Conservation (phyloP, 2,797 vertebrate genomes). For the Epinephelus malabaricus region DNA sequence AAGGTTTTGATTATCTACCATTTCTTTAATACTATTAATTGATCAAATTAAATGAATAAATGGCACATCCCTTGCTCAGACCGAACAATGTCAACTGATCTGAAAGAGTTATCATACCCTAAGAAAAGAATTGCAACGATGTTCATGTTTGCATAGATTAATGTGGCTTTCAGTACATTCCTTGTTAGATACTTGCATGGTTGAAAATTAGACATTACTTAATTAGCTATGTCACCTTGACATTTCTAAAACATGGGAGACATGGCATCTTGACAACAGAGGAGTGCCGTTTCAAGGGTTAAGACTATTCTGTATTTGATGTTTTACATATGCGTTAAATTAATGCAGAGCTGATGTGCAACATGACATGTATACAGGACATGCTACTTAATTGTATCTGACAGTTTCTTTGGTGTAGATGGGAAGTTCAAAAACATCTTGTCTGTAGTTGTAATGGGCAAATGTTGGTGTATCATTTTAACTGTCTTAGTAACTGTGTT, state of each 20-base stretch:
- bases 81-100: neutral
- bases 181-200: conserved; percentile 7
- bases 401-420: conserved; percentile 54
- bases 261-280: neutral
- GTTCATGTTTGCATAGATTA: conserved; percentile 67
- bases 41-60: neutral
- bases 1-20: neutral
- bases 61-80: neutral
- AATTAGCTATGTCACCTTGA: neutral
- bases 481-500: neutral
- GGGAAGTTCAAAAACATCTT: conserved; percentile 17
- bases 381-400: conserved; percentile 10
- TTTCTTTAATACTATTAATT: neutral
- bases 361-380: neutral
- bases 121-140: conserved; percentile 9
- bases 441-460: neutral
- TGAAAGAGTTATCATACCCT: neutral
- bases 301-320: conserved; percentile 8
- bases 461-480: conserved; percentile 3
- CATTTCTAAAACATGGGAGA: conserved; percentile 2
- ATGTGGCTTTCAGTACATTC: conserved; percentile 32
- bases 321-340: conserved; percentile 2
- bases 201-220: neutral
- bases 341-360: conserved; percentile 4
- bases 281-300: neutral